Conservation (phyloP, 2,888 invertebrate species). For the Metopia argyrocephala region DNA sequence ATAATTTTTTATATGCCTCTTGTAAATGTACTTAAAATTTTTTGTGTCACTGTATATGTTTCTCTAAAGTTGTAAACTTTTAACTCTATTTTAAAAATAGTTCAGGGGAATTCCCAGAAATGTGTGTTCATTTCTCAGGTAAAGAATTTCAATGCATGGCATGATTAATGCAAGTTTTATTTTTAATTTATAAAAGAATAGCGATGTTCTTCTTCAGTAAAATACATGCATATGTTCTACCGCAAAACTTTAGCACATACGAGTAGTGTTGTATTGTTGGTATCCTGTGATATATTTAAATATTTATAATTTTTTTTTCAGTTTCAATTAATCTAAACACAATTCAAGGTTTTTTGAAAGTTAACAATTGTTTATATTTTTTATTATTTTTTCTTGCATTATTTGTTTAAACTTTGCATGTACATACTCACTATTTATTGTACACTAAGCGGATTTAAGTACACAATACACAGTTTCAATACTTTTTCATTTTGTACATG, state of each 20-base stretch:
- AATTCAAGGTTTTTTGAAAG: conserved; percentile 41
- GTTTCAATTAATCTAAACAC: not conserved
- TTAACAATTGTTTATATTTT: not conserved
- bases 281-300: conserved; percentile 18
- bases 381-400: not conserved
- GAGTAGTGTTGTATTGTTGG: not conserved
- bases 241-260: too few species aligned
- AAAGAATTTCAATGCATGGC: not conserved
- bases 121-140: too few species aligned
- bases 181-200: too few species aligned
- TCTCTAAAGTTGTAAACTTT: too few species aligned
- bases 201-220: not conserved
- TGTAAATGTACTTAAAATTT: too few species aligned
- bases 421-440: not conserved
- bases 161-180: not conserved
- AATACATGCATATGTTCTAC: not conserved
- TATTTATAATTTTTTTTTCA: not conserved
- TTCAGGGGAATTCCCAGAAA: too few species aligned
- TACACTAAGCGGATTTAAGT: not conserved
- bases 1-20: too few species aligned
- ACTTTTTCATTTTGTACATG: too few species aligned
- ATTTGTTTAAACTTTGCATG: not conserved
- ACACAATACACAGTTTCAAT: too few species aligned
- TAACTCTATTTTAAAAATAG: too few species aligned
- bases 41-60: too few species aligned